phyloP scores from a whole-genome alignment of 2,113 vertebrate genomes.

The Thalassarche chlororhynchos region DNA sequence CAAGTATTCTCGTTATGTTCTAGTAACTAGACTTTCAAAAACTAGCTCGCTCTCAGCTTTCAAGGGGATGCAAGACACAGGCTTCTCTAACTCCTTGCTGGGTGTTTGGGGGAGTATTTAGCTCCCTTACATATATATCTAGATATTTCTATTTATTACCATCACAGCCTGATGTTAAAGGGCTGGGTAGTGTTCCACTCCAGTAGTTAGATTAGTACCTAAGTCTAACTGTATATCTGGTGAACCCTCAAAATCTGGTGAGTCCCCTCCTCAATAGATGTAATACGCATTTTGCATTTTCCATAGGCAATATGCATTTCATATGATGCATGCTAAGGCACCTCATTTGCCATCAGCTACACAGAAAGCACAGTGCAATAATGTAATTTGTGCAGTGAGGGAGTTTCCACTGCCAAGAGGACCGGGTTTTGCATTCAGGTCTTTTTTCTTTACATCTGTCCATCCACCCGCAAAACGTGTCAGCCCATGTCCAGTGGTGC shows the following conservation, averaged over 20 bases:
- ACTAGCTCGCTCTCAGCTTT: background rate
- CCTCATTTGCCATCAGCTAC: background rate
- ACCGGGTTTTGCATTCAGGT: background rate
- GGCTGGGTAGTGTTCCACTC: background rate
- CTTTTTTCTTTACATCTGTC: background rate
- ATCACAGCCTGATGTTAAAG: background rate
- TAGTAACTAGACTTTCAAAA: background rate
- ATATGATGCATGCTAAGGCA: background rate
- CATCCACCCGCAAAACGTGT: background rate
- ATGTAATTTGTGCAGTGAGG: background rate
- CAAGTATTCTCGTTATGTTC: background rate
- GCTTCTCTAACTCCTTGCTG: background rate
- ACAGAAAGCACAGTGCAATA: background rate
- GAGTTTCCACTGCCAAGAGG: background rate
- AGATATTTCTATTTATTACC: background rate
- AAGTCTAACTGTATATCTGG: background rate
- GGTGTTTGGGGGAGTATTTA: background rate
- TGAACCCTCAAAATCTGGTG: background rate
- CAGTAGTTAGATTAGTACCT: background rate
- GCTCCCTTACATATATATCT: background rate
- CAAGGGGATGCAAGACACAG: background rate
- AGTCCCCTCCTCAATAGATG: background rate
- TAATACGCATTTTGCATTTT: background rate
- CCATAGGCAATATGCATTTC: background rate
- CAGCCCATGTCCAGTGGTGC: background rate